Evolutionary conservation across 2,797 vertebrate genomes (phyloP), one percentile per base, ranked within the genome.

Genomic region (Sibirionetta formosa): DNA sequence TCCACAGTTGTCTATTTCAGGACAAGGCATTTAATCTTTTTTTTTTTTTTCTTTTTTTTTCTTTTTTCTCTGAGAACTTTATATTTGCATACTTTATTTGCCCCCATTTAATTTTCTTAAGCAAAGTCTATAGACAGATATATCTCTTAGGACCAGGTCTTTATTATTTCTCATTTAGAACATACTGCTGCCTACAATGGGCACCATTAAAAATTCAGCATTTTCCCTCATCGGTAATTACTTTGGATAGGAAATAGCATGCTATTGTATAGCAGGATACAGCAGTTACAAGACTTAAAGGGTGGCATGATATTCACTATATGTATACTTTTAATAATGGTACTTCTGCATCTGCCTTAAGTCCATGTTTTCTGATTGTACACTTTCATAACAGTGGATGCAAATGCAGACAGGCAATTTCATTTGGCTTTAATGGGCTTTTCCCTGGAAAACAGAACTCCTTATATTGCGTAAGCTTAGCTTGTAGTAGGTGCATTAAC

Each of bases 221-320:
- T 95, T 95, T 96, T 57, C 61, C 92, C 54, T 93, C 71, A 86
- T 88, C 57, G 40, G 78, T 95, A 94, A 94, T 93, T 93, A 82
- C 78, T 89, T 50, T 84, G 75, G 64, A 48, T 71, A 90, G 88
- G 81, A 95, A 94, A 83, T 64, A 68, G 53, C 27, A 33, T 71
- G n/a, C 73, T 96, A 58, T 12, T 61, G 71, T 91, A 78, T 54
- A 86, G 86, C 71, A 89, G 92, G 68, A 87, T 69, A 9, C 64
- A 63, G 78, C 53, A 86, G 75, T 87, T 94, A 58, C 60, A 82
- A 48, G 27, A 36, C 77, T 79, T 19, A 70, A 63, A 66, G 48
- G 4, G 20, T 82, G 83, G 77, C 53, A 42, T 64, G 48, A 20
- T 53, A 31, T 78, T 91, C 0, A 0, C 88, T 86, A 2, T n/a